These are phyloP conservation scores for Esox masquinongy DNA, from an alignment of 2,797 vertebrate genomes.

Conservation along the genomic window DNA sequence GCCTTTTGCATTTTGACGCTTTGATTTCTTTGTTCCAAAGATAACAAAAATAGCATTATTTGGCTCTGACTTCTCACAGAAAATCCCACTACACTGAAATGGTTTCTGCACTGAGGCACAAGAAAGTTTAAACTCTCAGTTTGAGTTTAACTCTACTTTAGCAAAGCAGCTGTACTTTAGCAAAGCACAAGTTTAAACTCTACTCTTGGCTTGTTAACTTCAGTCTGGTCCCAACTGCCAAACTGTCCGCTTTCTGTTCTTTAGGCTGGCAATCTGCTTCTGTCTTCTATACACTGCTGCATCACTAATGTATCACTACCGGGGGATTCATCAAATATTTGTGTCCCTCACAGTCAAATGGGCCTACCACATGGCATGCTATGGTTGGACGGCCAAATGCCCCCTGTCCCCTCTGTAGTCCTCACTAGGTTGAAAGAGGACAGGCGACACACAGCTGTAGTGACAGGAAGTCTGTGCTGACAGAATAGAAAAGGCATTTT, in stretches of 20 bases:
- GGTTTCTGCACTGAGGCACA: not conserved
- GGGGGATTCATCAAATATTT: slow-evolving; percentile 75
- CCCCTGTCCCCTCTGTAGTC: slow-evolving; percentile 40
- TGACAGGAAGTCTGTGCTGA: slow-evolving; percentile 48
- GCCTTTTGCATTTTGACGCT: slow-evolving; percentile 35
- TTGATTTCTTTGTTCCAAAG: slow-evolving; percentile 15
- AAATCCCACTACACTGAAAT: not conserved
- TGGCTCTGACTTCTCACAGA: not conserved
- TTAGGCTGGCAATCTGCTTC: slow-evolving; percentile 51
- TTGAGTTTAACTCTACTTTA: not conserved
- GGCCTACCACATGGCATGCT: slow-evolving; percentile 45
- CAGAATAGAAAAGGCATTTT: slow-evolving; percentile 27
- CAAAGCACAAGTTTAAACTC: slow-evolving; percentile 12
- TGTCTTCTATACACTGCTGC: slow-evolving; percentile 55
- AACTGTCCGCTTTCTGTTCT: slow-evolving; percentile 31
- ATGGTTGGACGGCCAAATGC: slow-evolving; percentile 52
- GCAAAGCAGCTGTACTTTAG: not conserved
- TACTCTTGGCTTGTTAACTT: slow-evolving; percentile 34
- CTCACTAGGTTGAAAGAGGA: slow-evolving; percentile 43
- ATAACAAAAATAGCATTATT: not conserved
- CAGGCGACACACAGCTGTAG: slow-evolving; percentile 49
- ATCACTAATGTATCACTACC: slow-evolving; percentile 71
- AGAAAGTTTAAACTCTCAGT: not conserved
- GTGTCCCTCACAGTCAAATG: slow-evolving; percentile 60
- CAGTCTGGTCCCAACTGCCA: slow-evolving; percentile 37